phyloP scores from a whole-genome alignment of 2,113 vertebrate genomes.

The Platycercus adscitus region DNA sequence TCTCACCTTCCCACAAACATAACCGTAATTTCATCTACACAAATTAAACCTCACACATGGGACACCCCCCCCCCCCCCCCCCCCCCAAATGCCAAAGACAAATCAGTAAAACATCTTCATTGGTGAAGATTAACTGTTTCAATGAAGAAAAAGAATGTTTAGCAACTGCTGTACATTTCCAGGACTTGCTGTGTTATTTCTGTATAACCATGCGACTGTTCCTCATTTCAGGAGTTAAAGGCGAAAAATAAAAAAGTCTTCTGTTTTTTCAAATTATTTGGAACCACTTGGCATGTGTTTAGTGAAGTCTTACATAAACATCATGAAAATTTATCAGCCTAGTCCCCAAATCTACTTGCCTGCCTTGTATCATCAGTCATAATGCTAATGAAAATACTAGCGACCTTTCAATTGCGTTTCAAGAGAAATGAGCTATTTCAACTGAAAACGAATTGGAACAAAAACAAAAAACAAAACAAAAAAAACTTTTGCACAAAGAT shows the following conservation, averaged over 20 bases:
- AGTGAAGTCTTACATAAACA: background rate
- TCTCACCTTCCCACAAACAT: too few species aligned
- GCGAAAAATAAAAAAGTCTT: background rate
- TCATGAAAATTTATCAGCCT: constrained; percentile 49
- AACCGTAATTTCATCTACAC: too few species aligned
- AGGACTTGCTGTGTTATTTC: constrained; percentile 21
- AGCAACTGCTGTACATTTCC: constrained; percentile 10
- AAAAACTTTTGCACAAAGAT: background rate
- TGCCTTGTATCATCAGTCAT: constrained; percentile 55
- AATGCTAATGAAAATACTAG: constrained; percentile 56
- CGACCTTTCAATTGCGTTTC: background rate
- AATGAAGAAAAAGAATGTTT: background rate
- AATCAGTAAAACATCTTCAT: background rate
- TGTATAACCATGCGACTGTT: background rate
- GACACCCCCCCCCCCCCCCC: too few species aligned
- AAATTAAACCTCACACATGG: too few species aligned
- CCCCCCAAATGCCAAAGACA: background rate
- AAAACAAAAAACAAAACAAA: background rate
- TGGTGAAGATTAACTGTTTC: constrained; percentile 17
- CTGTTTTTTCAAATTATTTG: background rate
- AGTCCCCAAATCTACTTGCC: constrained; percentile 29
- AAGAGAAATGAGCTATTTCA: constrained; percentile 22
- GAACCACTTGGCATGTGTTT: constrained; percentile 33
- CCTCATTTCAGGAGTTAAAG: constrained; percentile 16
- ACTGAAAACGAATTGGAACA: constrained; percentile 26